Conservation (phyloP, 2,113 vertebrate genomes). For the Chloroceryle aenea region DNA sequence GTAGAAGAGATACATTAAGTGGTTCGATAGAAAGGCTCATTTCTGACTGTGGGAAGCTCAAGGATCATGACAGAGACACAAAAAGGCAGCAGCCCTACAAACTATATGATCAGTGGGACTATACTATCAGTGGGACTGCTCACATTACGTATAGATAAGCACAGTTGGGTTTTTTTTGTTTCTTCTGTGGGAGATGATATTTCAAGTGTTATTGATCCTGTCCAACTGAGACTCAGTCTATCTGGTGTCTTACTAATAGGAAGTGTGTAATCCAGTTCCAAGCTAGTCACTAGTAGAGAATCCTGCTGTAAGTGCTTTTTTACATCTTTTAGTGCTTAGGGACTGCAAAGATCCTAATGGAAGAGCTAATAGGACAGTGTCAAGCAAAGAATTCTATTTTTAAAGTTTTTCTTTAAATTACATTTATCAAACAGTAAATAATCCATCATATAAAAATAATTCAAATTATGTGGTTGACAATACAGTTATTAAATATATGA, state of each 20-base stretch:
- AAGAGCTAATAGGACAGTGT: neutral
- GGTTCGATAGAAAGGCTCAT: neutral
- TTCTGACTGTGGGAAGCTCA: neutral
- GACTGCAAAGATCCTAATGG: neutral
- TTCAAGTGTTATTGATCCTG: neutral
- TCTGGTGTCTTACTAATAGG: neutral
- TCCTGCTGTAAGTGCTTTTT: neutral
- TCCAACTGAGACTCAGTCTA: neutral
- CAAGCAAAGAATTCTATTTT: neutral
- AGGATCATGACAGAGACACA: neutral
- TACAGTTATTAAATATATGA: neutral
- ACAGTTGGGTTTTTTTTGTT: neutral
- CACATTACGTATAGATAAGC: neutral
- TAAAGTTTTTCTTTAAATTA: neutral
- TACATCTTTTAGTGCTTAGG: neutral
- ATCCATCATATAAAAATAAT: neutral
- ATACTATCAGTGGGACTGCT: neutral
- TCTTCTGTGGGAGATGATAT: neutral
- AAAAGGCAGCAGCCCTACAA: neutral
- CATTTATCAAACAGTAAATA: neutral
- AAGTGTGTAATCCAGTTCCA: neutral
- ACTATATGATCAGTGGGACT: neutral
- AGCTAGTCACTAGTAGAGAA: neutral
- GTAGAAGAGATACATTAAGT: neutral
- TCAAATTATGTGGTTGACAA: neutral